Base-by-base conservation (phyloP, 2,888 invertebrate species). In the Herminia tarsipennalis region DNA sequence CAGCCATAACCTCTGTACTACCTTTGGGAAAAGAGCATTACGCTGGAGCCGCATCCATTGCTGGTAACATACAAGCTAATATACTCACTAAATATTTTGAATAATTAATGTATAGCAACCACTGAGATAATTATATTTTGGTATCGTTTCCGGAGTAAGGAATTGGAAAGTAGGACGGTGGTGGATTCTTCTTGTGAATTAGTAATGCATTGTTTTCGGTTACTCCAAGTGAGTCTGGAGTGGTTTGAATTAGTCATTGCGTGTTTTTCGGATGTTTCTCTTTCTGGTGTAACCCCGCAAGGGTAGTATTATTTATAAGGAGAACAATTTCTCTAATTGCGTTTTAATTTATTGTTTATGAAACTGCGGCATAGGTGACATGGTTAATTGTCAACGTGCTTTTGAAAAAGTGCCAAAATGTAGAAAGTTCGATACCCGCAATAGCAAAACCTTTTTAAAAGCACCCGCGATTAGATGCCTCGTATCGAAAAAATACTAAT, bases 1-100 rank as follows among this genome's bases (percentile, higher is more conserved):
- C 42, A 44, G 42, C 12, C 40, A 47, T 57, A 55, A 27, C 45
- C 38, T 29, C 40, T 46, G 37, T 47, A 21, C 32, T 24, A 50
- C 66, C 64, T 47, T 21, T 36, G 64, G 67, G 67, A 53, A 37
- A 52, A 51, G 52, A 63, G 12, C 36, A 43, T 45, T 42, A 41
- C 43, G 27, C 41, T 33, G 12, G 33, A 35, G 40, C 39, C 41
- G 44, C 52, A 59, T 65, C 67, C 78, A 80, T 78, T 77, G 73
- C 75, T 77, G 74, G 77, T 81, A 78, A 78, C 70, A 61, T 55
- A 49, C 65, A 45, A 63, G 66, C 57, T 64, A 71, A 60, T 57
- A 61, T 20, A 55, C 34, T 74, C 64, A 76, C 76, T 77, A 76
- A 78, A 81, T 74, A 79, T 72, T 71, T 75, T 81, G 78, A 83